Evolutionary conservation across 2,888 invertebrate genomes (phyloP).

Genomic region (Patella caerulea): DNA sequence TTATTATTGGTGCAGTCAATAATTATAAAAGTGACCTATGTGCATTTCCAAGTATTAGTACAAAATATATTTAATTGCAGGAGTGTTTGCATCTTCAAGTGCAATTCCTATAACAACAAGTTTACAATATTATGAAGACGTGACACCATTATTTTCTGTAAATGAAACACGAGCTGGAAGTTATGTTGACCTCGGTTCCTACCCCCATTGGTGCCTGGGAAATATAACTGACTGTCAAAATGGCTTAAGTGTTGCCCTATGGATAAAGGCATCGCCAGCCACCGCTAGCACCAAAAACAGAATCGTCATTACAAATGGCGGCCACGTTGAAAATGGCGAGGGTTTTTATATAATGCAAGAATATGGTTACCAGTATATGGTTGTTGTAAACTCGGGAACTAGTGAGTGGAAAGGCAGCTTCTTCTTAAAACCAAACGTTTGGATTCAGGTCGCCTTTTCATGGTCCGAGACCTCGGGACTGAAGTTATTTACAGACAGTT

Average conservation of each 20-base stretch:
- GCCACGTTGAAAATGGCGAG: slow-evolving; percentile 56
- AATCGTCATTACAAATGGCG: slow-evolving; percentile 59
- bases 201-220: slow-evolving; percentile 67
- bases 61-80: background rate
- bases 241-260: slow-evolving; percentile 58
- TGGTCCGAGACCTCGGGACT: slow-evolving; percentile 46
- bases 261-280: slow-evolving; percentile 46
- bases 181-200: slow-evolving; percentile 53
- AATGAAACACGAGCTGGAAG: slow-evolving; percentile 41
- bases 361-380: slow-evolving; percentile 61
- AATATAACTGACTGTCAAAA: slow-evolving; percentile 55
- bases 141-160: slow-evolving; percentile 26
- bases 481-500: slow-evolving; percentile 56
- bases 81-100: background rate
- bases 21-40: too few species aligned
- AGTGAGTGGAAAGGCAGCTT: slow-evolving; percentile 52
- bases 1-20: too few species aligned
- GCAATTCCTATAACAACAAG: background rate
- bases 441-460: slow-evolving; percentile 47
- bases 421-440: slow-evolving; percentile 41
- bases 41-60: too few species aligned
- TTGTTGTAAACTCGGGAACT: slow-evolving; percentile 52
- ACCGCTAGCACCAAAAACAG: slow-evolving; percentile 40
- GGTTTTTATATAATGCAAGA: slow-evolving; percentile 61
- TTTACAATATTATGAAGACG: slow-evolving; percentile 47